These are phyloP conservation scores for Heteractis magnifica DNA, from an alignment of 92 coral and sea anemone genomes.

Conservation along the genomic window DNA sequence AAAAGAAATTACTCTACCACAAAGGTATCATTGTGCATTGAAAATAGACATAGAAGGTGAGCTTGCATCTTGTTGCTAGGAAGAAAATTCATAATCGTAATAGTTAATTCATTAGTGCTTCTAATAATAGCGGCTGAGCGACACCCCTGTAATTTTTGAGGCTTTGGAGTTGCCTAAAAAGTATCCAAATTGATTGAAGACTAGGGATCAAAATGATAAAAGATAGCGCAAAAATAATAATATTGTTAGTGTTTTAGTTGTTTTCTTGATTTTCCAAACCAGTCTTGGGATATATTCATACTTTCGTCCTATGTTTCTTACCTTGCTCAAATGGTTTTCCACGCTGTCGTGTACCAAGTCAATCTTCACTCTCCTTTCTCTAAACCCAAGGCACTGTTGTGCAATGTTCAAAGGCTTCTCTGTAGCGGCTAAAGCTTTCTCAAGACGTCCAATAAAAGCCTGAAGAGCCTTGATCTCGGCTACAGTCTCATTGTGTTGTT, in stretches of 20 bases:
- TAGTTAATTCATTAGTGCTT: neutral
- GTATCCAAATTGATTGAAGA: too few species aligned
- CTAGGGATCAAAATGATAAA: too few species aligned
- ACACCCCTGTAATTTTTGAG: neutral
- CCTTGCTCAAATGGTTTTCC: constrained; percentile 84
- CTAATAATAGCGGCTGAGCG: neutral
- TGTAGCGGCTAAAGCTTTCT: constrained; percentile 91
- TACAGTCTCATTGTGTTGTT: constrained; percentile 89
- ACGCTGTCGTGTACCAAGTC: constrained; percentile 93
- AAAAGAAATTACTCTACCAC: neutral
- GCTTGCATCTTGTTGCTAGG: neutral
- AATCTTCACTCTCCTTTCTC: constrained; percentile 88
- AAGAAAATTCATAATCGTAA: neutral
- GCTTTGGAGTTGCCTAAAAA: neutral
- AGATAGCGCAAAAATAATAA: neutral
- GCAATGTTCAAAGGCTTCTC: constrained; percentile 88
- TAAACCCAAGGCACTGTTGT: constrained; percentile 80
- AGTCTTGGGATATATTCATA: neutral
- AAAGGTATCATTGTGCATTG: neutral
- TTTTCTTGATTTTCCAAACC: neutral
- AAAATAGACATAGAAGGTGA: neutral
- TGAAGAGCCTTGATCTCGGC: constrained; percentile 93
- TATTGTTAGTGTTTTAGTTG: neutral
- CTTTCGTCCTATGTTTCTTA: constrained; percentile 20
- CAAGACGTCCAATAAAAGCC: constrained; percentile 93